Base-by-base conservation (phyloP, 2,888 invertebrate species). In the Lasioglossum leucozonium region DNA sequence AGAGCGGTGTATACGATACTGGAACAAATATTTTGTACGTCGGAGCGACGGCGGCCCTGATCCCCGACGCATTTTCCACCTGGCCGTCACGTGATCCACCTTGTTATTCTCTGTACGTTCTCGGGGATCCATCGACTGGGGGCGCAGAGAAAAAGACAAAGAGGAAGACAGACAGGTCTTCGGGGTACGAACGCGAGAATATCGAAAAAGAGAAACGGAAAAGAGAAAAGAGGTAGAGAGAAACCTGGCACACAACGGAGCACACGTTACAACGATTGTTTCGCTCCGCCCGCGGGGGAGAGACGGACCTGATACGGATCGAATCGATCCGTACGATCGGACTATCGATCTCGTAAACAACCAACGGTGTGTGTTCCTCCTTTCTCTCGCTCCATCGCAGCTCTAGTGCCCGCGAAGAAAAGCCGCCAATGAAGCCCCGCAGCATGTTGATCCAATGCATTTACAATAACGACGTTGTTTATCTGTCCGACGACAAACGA, bases 391-490 rank as follows among this genome's bases (percentile, higher is more conserved):
- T 16, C 34, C 34, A 8, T 65, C 65, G 34, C 26, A 30, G 62
- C 16, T 26, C 30, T 62, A 79, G 87, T 88, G 67, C 67, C 65
- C 90, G 92, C 86, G 90, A 91, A 92, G 91, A 90, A 89, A 92
- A 91, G 82, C 90, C 88, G 90, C 91, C 89, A 92, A 90, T 89
- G 89, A 91, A 91, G 91, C 89, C 89, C 90, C 83, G 88, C 88
- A 90, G 91, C 87, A 84, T 92, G 91, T 92, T 92, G 91, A 90
- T 91, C 87, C 90, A 91, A 88, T 92, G 88, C 89, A 92, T 92
- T 93, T 89, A 91, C 93, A 92, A 92, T 91, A 92, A 92, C 91
- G 91, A 91, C 91, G 88, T 91, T 92, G 92, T 92, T 93, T 92
- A 91, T 90, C 89, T 87, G 89, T 85, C 90, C 81, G 82, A 90